Evolutionary conservation across 2,113 vertebrate species (phyloP).

Genomic region (Salvelinus namaycush): DNA sequence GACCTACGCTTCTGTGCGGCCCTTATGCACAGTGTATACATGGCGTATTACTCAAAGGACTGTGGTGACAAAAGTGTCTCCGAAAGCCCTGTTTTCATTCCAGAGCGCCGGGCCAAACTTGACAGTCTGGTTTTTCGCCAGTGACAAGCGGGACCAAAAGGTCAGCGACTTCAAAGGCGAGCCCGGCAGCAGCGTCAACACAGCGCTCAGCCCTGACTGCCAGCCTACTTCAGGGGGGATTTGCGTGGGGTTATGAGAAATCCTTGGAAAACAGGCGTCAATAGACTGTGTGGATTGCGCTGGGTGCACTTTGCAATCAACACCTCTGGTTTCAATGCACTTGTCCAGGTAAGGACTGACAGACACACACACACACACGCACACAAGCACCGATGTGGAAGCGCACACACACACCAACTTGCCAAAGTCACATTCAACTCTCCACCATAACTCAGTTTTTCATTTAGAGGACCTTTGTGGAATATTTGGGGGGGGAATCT

Average conservation of each 20-base stretch:
- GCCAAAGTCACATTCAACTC: slow-evolving; percentile 69
- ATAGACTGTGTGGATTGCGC: neutral
- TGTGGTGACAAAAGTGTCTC: slow-evolving; percentile 14
- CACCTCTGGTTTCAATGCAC: neutral
- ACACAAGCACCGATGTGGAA: neutral
- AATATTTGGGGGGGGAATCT: slow-evolving; percentile 59
- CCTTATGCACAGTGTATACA: slow-evolving; percentile 2
- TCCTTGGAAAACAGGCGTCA: neutral
- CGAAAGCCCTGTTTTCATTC: slow-evolving; percentile 2
- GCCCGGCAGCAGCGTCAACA: slow-evolving; percentile 57
- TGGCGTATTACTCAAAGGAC: slow-evolving; percentile 4
- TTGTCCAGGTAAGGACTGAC: too few relatives aligned
- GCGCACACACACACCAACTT: slow-evolving; percentile 42
- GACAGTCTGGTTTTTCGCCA: slow-evolving; percentile 62
- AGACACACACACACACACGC: neutral
- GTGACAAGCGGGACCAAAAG: slow-evolving; percentile 62
- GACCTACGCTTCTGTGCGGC: neutral
- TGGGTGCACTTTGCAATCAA: neutral
- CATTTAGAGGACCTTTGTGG: slow-evolving; percentile 43
- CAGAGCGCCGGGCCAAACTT: slow-evolving; percentile 50
- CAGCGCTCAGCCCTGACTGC: slow-evolving; percentile 50
- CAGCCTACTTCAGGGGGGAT: slow-evolving; percentile 11
- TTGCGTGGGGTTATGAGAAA: neutral
- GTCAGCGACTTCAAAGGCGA: slow-evolving; percentile 66
- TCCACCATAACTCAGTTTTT: slow-evolving; percentile 41